Evolutionary conservation across 2,113 vertebrate species (phyloP), one percentile per base, ranked within the genome.

Genomic region (Cairina moschata): DNA sequence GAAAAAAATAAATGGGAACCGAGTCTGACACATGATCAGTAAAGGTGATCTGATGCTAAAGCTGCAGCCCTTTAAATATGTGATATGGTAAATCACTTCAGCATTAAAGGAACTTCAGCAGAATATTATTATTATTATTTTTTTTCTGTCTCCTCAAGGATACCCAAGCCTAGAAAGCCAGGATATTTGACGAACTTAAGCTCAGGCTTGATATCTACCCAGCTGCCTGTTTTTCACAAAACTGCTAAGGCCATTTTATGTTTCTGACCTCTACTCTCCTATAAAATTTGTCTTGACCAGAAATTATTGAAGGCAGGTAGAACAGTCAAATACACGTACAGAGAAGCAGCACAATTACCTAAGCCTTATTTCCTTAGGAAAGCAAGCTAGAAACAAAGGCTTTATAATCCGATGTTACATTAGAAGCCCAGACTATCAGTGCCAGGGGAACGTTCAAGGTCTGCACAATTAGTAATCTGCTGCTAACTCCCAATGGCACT

Each of bases 391-490:
- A 90, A 93, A 72, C 32, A 81, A 84, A 86, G 80, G 50, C 74
- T 71, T 91, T 3, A 1, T 75, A 86, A 80, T 82, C 48, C 82
- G 66, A 26, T 0, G 1, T 84, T 86, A 50, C 50, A 46, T 11
- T 79, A 63, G 74, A 92, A 96, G 89, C 20, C 36, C 83, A 91
- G 86, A 76, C 77, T 91, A 83, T 71, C 40, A 89, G 74, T 89
- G 77, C 63, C 59, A 73, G 83, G 96, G 92, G 81, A 92, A 83
- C 67, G 81, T 85, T 82, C 1, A 10, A 94, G 81, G 81, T 87
- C 74, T 94, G 81, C 86, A 89, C 83, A 92, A 52, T 94, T 92
- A 96, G 84, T 91, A 93, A 92, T 92, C 95, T 74, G 31, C 91
- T 85, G 74, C 67, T 87, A 93, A 79, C 62, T 96, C 95, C 91